phyloP scores from a whole-genome alignment of 2,888 invertebrate genomes.

The Lepidochrysops patricia region DNA sequence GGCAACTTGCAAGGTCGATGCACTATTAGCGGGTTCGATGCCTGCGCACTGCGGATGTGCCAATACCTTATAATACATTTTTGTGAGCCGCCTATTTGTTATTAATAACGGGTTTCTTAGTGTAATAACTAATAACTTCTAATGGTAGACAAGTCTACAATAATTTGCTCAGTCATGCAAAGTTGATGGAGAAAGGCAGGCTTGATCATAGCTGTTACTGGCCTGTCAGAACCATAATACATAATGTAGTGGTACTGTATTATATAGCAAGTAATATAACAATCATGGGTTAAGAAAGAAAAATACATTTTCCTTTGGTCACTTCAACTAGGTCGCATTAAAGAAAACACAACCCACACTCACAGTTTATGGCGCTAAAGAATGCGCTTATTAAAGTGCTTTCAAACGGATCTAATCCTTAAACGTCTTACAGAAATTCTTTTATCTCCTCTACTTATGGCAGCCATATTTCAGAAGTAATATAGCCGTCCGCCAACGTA shows the following conservation, averaged over 20 bases:
- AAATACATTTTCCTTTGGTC: not conserved
- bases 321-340: not conserved
- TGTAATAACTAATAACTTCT: not conserved
- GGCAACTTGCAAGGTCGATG: slow-evolving; percentile 30
- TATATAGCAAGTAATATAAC: no score
- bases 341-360: not conserved
- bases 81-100: not conserved
- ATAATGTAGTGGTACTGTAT: no score
- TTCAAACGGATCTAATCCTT: not conserved
- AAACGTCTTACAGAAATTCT: not conserved
- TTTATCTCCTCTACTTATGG: not conserved
- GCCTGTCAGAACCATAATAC: not conserved
- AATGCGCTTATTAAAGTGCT: not conserved
- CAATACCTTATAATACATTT: not conserved
- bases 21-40: slow-evolving; percentile 27
- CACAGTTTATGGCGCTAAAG: not conserved
- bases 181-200: no score
- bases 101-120: not conserved
- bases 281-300: not conserved
- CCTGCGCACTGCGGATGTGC: slow-evolving; percentile 30
- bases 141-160: not conserved
- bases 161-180: not conserved
- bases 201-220: not conserved
- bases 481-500: slow-evolving; percentile 14
- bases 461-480: not conserved